Evolutionary conservation across 1,140 invertebrate genomes (phyloP).

Genomic region (Pachypsylla venusta): DNA sequence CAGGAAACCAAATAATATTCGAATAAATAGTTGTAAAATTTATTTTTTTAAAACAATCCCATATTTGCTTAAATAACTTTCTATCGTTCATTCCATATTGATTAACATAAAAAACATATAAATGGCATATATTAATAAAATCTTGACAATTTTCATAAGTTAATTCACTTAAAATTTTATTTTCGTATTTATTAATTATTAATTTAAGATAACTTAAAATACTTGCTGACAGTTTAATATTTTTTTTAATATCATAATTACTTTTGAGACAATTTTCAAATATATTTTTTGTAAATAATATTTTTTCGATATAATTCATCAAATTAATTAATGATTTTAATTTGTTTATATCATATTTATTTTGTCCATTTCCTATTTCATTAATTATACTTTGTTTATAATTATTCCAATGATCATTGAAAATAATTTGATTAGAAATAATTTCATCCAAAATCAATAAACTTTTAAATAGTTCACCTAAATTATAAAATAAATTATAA

Average conservation of each 20-base stretch:
- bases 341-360: background rate
- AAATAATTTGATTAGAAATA: background rate
- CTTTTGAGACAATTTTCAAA: background rate
- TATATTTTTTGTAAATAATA: background rate
- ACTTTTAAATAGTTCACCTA: background rate
- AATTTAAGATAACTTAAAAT: background rate
- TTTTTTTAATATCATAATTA: background rate
- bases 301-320: background rate
- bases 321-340: background rate
- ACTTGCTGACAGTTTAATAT: background rate
- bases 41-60: background rate
- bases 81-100: background rate
- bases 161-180: background rate
- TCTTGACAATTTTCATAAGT: background rate
- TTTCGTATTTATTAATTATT: background rate
- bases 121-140: slow-evolving; percentile 1
- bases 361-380: background rate
- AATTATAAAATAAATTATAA: background rate
- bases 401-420: slow-evolving; percentile 5
- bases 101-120: slow-evolving; percentile 5
- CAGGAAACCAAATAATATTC: slow-evolving; percentile 7
- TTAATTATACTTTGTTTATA: background rate
- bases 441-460: background rate
- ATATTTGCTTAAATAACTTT: background rate
- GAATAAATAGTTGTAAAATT: background rate